Evolutionary conservation across 1,140 invertebrate species (phyloP).

Genomic region (Sminthurides bifidus): DNA sequence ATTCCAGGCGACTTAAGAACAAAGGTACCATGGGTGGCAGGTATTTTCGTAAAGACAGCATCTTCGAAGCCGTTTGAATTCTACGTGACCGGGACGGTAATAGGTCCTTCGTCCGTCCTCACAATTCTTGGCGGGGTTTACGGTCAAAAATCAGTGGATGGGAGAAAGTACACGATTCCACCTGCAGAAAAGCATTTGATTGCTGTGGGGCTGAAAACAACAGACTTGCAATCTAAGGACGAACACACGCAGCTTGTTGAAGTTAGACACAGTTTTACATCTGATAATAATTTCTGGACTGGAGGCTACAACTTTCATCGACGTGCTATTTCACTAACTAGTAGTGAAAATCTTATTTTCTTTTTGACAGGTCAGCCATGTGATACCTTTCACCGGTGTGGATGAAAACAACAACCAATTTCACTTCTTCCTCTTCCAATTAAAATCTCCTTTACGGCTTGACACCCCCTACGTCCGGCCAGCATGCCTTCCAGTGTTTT

Average conservation of each 20-base stretch:
- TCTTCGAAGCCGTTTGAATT: neutral
- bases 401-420: neutral
- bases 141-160: neutral
- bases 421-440: neutral
- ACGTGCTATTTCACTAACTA: too few species aligned
- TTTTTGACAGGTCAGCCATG: neutral
- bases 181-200: constrained; percentile 8
- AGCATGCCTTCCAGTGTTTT: neutral
- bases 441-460: neutral
- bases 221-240: constrained; percentile 5
- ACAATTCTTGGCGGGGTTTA: constrained; percentile 9
- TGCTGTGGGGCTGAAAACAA: neutral
- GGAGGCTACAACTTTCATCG: too few species aligned
- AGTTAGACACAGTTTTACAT: too few species aligned
- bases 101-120: constrained; percentile 3
- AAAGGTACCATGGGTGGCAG: constrained; percentile 10
- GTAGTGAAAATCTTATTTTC: neutral
- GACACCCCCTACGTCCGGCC: neutral
- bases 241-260: constrained; percentile 3
- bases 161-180: constrained; percentile 11
- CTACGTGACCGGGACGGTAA: constrained; percentile 1
- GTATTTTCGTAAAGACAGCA: constrained; percentile 1
- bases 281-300: too few species aligned
- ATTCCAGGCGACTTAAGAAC: constrained; percentile 3
- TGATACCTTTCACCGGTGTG: neutral